A percentile compares a stretch with the other conserved stretches of the same genome.
Evolutionary conservation across 2,113 vertebrate species (phyloP).

Genomic region (Bettongia penicillata): DNA sequence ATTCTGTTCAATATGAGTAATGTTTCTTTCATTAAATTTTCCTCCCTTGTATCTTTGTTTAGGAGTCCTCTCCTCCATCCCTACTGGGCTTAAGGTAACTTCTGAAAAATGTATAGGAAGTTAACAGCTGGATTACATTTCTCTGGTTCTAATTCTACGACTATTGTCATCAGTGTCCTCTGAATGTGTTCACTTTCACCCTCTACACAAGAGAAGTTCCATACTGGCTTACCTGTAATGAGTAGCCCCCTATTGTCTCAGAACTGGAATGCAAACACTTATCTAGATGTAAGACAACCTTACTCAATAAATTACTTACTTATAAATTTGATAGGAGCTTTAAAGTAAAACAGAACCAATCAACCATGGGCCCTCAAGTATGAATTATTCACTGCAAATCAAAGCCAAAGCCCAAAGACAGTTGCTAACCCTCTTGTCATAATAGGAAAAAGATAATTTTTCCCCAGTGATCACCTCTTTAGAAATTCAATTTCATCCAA

Average conservation of each 20-base stretch:
- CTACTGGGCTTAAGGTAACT: neutral
- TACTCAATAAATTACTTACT: neutral
- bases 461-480: neutral
- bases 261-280: slow-evolving; percentile 39
- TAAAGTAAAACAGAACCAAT: slow-evolving; percentile 39
- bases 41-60: slow-evolving; percentile 12
- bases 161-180: neutral
- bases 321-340: slow-evolving; percentile 36
- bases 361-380: slow-evolving; percentile 37
- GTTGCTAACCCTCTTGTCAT: slow-evolving; percentile 15
- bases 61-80: slow-evolving; percentile 13
- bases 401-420: slow-evolving; percentile 26
- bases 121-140: slow-evolving; percentile 10
- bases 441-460: slow-evolving; percentile 18
- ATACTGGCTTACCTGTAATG: slow-evolving; percentile 11
- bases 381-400: slow-evolving; percentile 52
- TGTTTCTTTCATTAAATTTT: neutral
- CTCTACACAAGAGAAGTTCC: slow-evolving; percentile 47
- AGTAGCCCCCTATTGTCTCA: slow-evolving; percentile 42
- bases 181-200: neutral
- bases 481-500: neutral
- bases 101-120: slow-evolving; percentile 14
- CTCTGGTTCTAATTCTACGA: slow-evolving; percentile 43
- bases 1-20: neutral
- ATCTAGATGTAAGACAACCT: slow-evolving; percentile 7